phyloP scores from a whole-genome alignment of 2,113 vertebrate genomes.

The Chaetorhynchus papuensis region DNA sequence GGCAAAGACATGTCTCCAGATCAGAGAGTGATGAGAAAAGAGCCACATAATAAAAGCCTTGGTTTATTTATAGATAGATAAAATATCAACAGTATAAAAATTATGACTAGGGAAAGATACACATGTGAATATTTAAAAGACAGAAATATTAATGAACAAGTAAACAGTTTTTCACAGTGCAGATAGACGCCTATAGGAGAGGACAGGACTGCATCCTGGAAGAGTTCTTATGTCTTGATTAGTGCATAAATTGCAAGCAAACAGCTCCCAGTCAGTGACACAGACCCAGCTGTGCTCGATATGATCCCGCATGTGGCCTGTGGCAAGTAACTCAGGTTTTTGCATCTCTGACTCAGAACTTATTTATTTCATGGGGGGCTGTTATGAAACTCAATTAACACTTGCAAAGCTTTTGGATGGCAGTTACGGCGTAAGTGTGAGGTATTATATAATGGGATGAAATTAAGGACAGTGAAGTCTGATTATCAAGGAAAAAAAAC shows the following conservation, averaged over 20 bases:
- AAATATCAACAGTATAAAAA: background rate
- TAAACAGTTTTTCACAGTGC: background rate
- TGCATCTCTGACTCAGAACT: slow-evolving; percentile 36
- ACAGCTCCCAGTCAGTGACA: background rate
- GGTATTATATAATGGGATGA: slow-evolving; percentile 62
- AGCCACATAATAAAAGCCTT: background rate
- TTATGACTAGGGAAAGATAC: background rate
- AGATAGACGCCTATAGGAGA: background rate
- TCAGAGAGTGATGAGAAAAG: background rate
- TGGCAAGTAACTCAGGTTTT: background rate
- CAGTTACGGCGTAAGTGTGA: background rate
- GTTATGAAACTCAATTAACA: slow-evolving; percentile 49
- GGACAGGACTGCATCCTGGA: background rate
- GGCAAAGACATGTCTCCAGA: background rate
- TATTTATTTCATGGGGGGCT: background rate
- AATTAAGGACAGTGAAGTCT: slow-evolving; percentile 58
- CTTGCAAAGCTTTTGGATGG: slow-evolving; percentile 30
- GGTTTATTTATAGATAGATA: background rate
- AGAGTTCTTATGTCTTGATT: background rate
- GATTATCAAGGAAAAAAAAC: slow-evolving; percentile 34
- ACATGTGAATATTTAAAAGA: background rate
- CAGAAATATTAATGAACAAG: background rate
- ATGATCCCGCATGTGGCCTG: background rate
- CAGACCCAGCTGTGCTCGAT: background rate
- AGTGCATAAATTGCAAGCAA: background rate